phyloP scores from a whole-genome alignment of 2,888 invertebrate genomes.

The Pachycephus smyrnensis region DNA sequence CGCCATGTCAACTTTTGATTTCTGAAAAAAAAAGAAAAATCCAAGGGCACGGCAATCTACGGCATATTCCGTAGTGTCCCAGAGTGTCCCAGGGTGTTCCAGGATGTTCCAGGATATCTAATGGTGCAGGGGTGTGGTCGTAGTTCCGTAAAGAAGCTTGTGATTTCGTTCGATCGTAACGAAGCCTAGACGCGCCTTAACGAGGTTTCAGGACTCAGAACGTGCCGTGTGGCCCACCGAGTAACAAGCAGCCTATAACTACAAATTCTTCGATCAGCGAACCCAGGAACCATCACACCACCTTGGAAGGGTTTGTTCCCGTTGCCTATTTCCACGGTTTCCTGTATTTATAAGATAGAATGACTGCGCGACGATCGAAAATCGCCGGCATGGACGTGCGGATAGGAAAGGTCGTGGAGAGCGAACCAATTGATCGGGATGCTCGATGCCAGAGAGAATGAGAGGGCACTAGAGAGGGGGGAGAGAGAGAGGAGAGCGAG shows the following conservation, averaged over 20 bases:
- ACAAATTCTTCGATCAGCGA: neutral
- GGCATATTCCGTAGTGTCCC: neutral
- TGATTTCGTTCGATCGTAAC: neutral
- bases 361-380: neutral
- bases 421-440: neutral
- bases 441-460: conserved; percentile 7
- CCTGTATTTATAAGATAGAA: neutral
- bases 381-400: conserved; percentile 6
- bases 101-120: neutral
- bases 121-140: neutral
- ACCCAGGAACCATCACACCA: neutral
- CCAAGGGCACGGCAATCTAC: neutral
- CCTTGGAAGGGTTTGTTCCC: neutral
- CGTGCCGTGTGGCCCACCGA: neutral
- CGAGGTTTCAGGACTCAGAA: neutral
- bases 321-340: conserved; percentile 17
- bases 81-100: neutral
- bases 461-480: conserved; percentile 12
- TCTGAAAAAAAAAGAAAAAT: neutral
- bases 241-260: neutral
- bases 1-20: neutral
- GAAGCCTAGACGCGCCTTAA: neutral
- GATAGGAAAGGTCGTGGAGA: conserved; percentile 1
- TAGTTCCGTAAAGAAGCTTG: neutral
- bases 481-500: neutral